These are phyloP conservation scores for Acleris cristana DNA, from an alignment of 2,888 invertebrate species.

Conservation along the genomic window DNA sequence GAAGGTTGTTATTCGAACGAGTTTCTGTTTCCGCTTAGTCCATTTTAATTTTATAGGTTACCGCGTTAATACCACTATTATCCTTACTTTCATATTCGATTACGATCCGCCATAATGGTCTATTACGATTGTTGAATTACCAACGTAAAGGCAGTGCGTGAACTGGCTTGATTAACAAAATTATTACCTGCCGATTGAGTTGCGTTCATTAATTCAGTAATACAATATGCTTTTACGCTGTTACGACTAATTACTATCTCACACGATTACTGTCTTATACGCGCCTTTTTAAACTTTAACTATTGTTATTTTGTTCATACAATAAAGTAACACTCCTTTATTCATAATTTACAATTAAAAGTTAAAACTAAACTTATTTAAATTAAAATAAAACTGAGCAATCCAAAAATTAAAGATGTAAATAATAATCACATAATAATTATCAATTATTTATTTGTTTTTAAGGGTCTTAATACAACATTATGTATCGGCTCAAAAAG, in stretches of 20 bases:
- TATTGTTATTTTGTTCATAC: too few relatives aligned
- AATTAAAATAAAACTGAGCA: too few relatives aligned
- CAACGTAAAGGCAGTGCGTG: constrained; percentile 46
- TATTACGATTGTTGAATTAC: constrained; percentile 64
- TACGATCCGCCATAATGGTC: constrained; percentile 49
- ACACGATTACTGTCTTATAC: too few relatives aligned
- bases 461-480: too few relatives aligned
- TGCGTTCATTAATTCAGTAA: constrained; percentile 21
- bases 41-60: neutral
- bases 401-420: too few relatives aligned
- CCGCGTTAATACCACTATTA: constrained; percentile 38
- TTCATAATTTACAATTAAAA: too few relatives aligned
- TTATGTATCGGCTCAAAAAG: too few relatives aligned
- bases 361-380: too few relatives aligned
- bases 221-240: neutral
- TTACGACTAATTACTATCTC: neutral
- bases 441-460: too few relatives aligned
- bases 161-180: constrained; percentile 53
- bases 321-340: too few relatives aligned
- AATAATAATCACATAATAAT: too few relatives aligned
- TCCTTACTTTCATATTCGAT: constrained; percentile 40
- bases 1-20: neutral
- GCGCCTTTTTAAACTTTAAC: too few relatives aligned
- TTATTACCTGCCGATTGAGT: constrained; percentile 43
- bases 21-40: neutral